phyloP scores from a whole-genome alignment of 2,113 vertebrate genomes.

The Lophura nycthemera region DNA sequence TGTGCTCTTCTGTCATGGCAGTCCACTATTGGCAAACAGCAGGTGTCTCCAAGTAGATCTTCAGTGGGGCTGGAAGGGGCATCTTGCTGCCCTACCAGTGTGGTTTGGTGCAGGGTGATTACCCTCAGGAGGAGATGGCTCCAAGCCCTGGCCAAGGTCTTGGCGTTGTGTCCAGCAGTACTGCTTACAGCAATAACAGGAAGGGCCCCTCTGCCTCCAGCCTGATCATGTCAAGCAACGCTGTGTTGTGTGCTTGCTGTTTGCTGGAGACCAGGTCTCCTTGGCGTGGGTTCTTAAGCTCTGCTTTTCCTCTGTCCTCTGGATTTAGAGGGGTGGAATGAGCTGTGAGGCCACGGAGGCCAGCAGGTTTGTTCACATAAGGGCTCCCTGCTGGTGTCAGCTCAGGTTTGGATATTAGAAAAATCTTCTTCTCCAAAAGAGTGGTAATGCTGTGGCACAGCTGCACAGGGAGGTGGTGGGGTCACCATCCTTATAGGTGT shows the following conservation, averaged over 20 bases:
- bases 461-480: too few relatives aligned
- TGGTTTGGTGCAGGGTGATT: rapidly evolving
- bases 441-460: too few relatives aligned
- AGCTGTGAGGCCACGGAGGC: not conserved
- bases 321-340: not conserved
- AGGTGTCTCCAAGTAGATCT: not conserved
- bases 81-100: not conserved
- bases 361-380: not conserved
- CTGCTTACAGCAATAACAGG: not conserved
- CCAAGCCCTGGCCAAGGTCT: not conserved
- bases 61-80: not conserved
- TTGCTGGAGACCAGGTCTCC: not conserved
- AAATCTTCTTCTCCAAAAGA: too few relatives aligned
- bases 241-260: rapidly evolving
- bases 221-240: not conserved
- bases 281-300: not conserved
- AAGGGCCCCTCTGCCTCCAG: not conserved
- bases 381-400: not conserved
- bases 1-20: not conserved
- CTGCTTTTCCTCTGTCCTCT: not conserved
- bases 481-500: too few relatives aligned
- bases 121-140: not conserved
- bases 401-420: not conserved
- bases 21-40: rapidly evolving
- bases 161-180: not conserved